Conservation (phyloP, 2,797 vertebrate genomes). For the Heteromormyrus szaboi region DNA sequence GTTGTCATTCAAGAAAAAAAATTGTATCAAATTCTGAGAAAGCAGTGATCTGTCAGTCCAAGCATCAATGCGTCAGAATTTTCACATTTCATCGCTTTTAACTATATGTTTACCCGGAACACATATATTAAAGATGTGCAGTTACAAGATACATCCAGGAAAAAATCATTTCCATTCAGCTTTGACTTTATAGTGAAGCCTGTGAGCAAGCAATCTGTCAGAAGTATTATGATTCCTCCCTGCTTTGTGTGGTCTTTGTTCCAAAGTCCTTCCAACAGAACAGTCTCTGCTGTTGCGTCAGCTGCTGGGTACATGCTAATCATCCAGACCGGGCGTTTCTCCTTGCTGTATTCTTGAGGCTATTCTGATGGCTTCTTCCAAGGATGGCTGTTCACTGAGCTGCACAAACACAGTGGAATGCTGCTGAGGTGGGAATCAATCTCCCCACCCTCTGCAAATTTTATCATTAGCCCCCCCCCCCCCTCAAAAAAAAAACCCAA, state of each 20-base stretch:
- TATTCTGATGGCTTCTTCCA: constrained; percentile 99
- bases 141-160: neutral
- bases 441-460: neutral
- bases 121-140: neutral
- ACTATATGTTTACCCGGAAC: neutral
- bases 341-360: constrained; percentile 98
- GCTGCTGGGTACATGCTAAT: constrained; percentile 60
- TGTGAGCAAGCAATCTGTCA: neutral
- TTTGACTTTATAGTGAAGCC: constrained; percentile 8
- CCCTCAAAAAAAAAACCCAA: neutral
- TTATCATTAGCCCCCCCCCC: neutral
- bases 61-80: neutral
- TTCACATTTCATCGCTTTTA: constrained; percentile 1
- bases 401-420: constrained; percentile 42
- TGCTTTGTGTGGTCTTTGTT: neutral
- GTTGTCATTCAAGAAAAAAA: constrained; percentile 4
- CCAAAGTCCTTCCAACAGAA: constrained; percentile 34
- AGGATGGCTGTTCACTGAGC: constrained; percentile 92
- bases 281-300: constrained; percentile 38
- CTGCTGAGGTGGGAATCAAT: constrained; percentile 8
- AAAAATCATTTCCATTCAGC: constrained; percentile 9
- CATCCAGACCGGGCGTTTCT: constrained; percentile 90
- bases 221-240: neutral
- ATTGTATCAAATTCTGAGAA: constrained; percentile 12
- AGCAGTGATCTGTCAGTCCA: constrained; percentile 1